phyloP scores from a whole-genome alignment of 2,113 vertebrate genomes.

The Ictalurus furcatus region DNA sequence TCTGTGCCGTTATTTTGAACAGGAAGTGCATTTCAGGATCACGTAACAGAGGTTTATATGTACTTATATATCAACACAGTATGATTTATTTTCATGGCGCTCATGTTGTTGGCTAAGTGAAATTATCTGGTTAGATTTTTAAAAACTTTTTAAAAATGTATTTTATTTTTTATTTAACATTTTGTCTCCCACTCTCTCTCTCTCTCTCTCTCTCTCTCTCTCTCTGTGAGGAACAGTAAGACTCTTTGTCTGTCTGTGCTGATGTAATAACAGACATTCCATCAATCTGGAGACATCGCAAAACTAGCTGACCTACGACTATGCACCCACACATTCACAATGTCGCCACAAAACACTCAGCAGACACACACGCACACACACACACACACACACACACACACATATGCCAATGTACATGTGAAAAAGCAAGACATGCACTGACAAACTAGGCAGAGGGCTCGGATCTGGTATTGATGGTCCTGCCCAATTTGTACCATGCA shows the following conservation, averaged over 20 bases:
- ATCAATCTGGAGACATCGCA: constrained; percentile 34
- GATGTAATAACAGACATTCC: constrained; percentile 40
- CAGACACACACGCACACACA: constrained; percentile 2
- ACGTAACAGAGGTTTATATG: background rate
- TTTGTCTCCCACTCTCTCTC: constrained; percentile 28
- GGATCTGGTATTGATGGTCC: background rate
- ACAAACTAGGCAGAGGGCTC: background rate
- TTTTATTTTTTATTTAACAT: background rate
- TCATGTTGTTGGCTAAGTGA: background rate
- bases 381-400: constrained; percentile 10
- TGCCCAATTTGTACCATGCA: background rate
- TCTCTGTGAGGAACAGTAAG: constrained; percentile 41
- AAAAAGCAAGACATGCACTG: background rate
- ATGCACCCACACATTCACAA: background rate
- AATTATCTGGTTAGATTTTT: background rate
- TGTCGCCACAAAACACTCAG: constrained; percentile 9
- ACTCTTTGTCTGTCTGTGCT: constrained; percentile 54
- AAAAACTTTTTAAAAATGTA: background rate
- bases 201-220: constrained; percentile 35
- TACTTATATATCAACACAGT: background rate
- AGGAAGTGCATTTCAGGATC: background rate
- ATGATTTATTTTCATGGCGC: background rate
- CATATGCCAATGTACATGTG: background rate
- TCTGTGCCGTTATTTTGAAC: background rate
- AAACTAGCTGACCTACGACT: constrained; percentile 27